Evolutionary conservation across 2,888 invertebrate genomes (phyloP).

Genomic region (Steinernema carpocapsae): DNA sequence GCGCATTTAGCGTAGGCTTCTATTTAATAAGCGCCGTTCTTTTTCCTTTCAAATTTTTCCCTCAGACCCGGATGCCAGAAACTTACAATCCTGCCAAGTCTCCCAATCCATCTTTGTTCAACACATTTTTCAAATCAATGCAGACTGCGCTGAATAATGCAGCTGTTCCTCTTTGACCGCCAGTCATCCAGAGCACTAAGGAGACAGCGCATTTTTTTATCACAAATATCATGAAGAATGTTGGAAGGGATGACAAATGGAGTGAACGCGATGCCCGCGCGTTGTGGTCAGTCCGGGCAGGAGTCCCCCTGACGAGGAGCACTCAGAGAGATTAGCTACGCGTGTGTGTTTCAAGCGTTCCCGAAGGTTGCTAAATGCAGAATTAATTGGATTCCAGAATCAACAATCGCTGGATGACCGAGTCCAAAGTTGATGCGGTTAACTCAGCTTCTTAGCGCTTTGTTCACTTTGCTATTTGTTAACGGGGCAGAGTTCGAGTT

Average conservation of each 20-base stretch:
- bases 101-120: too few relatives aligned
- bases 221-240: slow-evolving; percentile 26
- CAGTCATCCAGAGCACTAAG: too few relatives aligned
- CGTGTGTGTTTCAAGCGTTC: not conserved
- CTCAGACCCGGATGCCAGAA: too few relatives aligned
- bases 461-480: slow-evolving; percentile 1
- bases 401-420: slow-evolving; percentile 28
- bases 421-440: slow-evolving; percentile 24
- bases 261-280: not conserved
- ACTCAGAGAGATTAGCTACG: slow-evolving; percentile 29
- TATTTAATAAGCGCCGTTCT: not conserved
- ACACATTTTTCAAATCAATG: slow-evolving; percentile 17
- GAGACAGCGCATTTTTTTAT: slow-evolving; percentile 28
- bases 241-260: slow-evolving; percentile 11
- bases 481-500: slow-evolving; percentile 16
- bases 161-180: not conserved
- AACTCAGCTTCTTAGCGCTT: slow-evolving; percentile 19
- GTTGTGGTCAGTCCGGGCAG: not conserved
- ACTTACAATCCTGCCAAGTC: too few relatives aligned
- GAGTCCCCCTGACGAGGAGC: not conserved
- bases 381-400: slow-evolving; percentile 2
- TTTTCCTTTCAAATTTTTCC: too few relatives aligned
- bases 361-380: not conserved
- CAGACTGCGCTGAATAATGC: not conserved
- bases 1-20: slow-evolving; percentile 1